Base-by-base conservation (phyloP, 2,113 vertebrate species). In the Dascyllus trimaculatus region DNA sequence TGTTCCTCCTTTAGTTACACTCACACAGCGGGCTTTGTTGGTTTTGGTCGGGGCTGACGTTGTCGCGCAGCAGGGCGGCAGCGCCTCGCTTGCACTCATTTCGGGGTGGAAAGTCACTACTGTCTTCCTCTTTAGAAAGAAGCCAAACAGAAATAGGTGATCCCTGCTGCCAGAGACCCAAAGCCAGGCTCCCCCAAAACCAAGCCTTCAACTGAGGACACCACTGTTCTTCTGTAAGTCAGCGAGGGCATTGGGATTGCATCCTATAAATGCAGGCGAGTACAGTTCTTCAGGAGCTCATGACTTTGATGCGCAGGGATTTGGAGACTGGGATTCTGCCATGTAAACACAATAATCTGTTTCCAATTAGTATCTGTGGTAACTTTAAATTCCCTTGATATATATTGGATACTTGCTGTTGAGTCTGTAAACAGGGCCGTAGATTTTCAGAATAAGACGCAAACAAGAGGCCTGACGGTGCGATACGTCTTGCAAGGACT, bases 1-100 rank as follows among this genome's bases (percentile, higher is more conserved):
- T 17, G 32, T 60, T 63, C 29, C 81, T 84, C 62, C 77, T 77
- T 75, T 62, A 52, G 83, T 87, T 88, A 68, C 82, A 71, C 77
- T 77, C 78, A 63, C 82, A 74, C 86, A 70, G 87, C 7, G 1
- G 82, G 74, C 56, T 75, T 56, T 91, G 86, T 93, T 90, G 86
- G 78, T 71, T 91, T 91, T 93, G 88, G 85, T 87, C 22, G 53
- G n/a, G 74, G 7, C 86, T 67, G 75, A 71, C 71, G 83, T 80
- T 85, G 88, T 88, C 40, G 10, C 91, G 38, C 88, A 73, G 88
- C 68, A 14, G 86, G 87, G 26, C 54, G 24, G 1, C 77, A 57
- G 70, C 29, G 71, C 74, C 78, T 78, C 3, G 49, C 59, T 51
- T 15, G 68, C 14, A 18, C 86, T 89, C 81, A 72, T 78, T 91